Base-by-base conservation (phyloP, 2,888 invertebrate species). In the Tipula lateralis region DNA sequence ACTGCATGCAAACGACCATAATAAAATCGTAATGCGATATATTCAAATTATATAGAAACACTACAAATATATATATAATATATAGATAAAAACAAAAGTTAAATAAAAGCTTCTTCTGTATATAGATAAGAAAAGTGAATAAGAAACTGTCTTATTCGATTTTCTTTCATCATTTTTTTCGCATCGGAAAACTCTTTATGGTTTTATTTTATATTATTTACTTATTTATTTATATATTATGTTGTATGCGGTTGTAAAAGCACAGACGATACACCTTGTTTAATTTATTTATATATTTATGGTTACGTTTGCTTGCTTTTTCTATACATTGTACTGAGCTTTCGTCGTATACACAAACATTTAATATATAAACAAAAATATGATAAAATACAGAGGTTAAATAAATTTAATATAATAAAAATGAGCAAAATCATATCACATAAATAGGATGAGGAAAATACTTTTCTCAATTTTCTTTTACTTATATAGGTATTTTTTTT, bases 391-490 rank as follows among this genome's bases (percentile, higher is more conserved):
- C 39, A 39, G 1, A 19, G 2, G 50, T 7, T 50, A 19, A 50
- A 66, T 24, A 66, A 66, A n/a, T 44, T 44, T 66, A 66, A 66
- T 12, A 66, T 24, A 9, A 66, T 24, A 66, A 66, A 24, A 66
- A 1, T 66, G 66, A 24, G 66, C 24, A 24, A 66, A 66, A 66
- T 24, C 66, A 24, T 24, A 44, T 44, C n/a, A 36, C 36, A 36
- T 44, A 24, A 24, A 12, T 13, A 66, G 66, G 66, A 66, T 66
- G 24, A 66, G 66, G 66, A 66, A 50, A 24, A 66, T 66, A 24
- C 66, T 66, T 66, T 66, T 66, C 66, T 66, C 24, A 66, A 66
- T 50, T 50, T 50, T 50, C 66, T 66, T 66, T 66, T 24, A 66
- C 66, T 24, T 66, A 66, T 6, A 12, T 66, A 66, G 66, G 6